Conservation (phyloP, 2,797 vertebrate species). For the Sebastiscus tertius region DNA sequence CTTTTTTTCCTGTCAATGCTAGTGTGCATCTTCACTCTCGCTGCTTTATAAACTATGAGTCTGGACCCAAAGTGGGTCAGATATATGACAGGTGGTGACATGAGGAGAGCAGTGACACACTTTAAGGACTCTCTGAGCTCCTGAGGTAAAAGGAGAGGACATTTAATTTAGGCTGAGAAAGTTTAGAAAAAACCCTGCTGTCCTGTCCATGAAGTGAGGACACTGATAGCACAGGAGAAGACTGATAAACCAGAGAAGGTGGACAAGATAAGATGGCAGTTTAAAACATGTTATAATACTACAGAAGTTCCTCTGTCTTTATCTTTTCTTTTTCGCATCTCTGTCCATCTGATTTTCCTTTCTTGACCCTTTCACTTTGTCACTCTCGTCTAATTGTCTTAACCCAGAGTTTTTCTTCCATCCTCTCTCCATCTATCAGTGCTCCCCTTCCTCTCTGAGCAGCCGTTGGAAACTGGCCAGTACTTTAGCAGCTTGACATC, state of each 20-base stretch:
- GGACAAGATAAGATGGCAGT: background rate
- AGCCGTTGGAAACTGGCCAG: background rate
- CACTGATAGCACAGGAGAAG: background rate
- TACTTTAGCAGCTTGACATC: constrained; percentile 10
- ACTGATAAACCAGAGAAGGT: background rate
- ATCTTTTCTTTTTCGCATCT: background rate
- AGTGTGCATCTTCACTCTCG: background rate
- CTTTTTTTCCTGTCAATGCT: background rate
- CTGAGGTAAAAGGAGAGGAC: background rate
- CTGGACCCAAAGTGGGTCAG: constrained; percentile 22
- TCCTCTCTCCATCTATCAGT: constrained; percentile 28
- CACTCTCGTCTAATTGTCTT: constrained; percentile 16
- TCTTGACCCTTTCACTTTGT: constrained; percentile 2
- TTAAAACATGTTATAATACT: background rate
- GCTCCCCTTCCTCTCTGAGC: background rate
- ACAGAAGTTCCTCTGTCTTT: background rate
- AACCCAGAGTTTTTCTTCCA: background rate
- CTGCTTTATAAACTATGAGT: background rate
- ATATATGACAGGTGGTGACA: background rate
- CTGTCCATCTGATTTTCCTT: background rate
- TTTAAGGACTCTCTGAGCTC: constrained; percentile 14
- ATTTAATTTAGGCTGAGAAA: background rate
- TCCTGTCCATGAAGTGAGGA: background rate
- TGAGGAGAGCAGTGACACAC: constrained; percentile 6
- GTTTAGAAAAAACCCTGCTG: background rate